Conservation (phyloP, 2,113 vertebrate species). For the Murina feae region DNA sequence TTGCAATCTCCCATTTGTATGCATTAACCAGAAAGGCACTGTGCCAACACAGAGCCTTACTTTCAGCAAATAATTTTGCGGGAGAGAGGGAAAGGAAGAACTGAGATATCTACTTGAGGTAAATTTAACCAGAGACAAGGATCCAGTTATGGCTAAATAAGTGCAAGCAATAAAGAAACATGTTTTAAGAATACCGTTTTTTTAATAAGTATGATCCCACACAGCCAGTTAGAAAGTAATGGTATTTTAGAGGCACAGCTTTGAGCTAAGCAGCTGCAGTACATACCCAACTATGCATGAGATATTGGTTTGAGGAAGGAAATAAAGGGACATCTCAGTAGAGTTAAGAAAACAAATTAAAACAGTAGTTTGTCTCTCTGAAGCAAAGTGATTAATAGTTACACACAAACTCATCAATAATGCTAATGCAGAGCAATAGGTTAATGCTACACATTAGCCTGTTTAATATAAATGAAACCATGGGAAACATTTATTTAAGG, state of each 20-base stretch:
- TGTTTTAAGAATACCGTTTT: background rate
- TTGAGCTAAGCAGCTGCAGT: background rate
- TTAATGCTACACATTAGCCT: background rate
- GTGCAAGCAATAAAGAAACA: background rate
- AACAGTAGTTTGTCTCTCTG: conserved; percentile 40
- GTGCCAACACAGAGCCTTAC: background rate
- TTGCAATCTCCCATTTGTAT: conserved; percentile 46
- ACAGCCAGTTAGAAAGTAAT: background rate
- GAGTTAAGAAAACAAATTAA: conserved; percentile 36
- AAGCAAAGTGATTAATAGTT: conserved; percentile 38
- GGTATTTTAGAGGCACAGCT: background rate
- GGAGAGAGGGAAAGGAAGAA: background rate
- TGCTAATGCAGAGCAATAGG: background rate
- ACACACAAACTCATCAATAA: conserved; percentile 14
- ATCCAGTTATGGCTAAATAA: conserved; percentile 42
- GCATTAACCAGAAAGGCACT: conserved; percentile 40
- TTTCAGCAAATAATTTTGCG: conserved; percentile 48
- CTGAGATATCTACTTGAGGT: conserved; percentile 8
- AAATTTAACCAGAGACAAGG: conserved; percentile 21
- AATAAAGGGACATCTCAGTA: background rate
- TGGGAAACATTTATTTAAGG: background rate
- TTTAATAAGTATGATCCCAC: background rate
- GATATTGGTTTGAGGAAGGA: background rate
- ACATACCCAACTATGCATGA: background rate
- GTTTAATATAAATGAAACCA: conserved; percentile 25